Conservation (phyloP, 2,888 invertebrate genomes). For the Acleris emargana region DNA sequence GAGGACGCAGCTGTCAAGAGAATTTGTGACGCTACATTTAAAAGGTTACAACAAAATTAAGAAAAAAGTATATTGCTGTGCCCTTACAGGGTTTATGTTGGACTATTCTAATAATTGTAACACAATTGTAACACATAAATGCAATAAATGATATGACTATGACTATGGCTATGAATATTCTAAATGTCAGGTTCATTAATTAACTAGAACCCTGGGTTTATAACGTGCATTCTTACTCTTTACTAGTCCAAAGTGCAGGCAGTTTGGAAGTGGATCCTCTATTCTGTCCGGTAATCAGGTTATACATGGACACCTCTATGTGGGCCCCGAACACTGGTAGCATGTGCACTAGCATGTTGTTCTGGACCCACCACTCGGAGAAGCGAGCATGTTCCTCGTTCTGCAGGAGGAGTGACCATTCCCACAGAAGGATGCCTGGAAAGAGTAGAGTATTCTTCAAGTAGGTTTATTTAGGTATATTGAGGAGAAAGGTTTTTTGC, state of each 20-base stretch:
- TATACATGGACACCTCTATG: slow-evolving; percentile 86
- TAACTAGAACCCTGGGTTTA: no score
- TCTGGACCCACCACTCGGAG: slow-evolving; percentile 84
- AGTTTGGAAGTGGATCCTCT: slow-evolving; percentile 82
- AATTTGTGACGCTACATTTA: background rate
- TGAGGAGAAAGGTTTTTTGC: no score
- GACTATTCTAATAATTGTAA: no score
- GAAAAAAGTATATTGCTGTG: no score
- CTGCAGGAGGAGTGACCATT: slow-evolving; percentile 86
- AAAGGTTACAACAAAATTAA: no score
- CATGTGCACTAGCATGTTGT: slow-evolving; percentile 84
- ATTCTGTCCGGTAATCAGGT: slow-evolving; percentile 84
- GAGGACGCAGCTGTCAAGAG: slow-evolving; percentile 83
- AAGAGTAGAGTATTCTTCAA: slow-evolving; percentile 1
- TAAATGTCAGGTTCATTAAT: no score
- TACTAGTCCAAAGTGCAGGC: slow-evolving; percentile 85
- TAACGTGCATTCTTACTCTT: slow-evolving; percentile 57
- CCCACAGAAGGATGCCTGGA: slow-evolving; percentile 86
- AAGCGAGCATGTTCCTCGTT: slow-evolving; percentile 68
- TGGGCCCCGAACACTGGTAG: slow-evolving; percentile 85
- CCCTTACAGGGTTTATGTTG: no score
- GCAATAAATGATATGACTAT: no score
- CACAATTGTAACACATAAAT: no score
- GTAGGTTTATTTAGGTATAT: no score
- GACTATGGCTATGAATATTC: no score